These are phyloP conservation scores for Drosophila kanapiae DNA, from an alignment of 1,140 invertebrate species.

Conservation along the genomic window DNA sequence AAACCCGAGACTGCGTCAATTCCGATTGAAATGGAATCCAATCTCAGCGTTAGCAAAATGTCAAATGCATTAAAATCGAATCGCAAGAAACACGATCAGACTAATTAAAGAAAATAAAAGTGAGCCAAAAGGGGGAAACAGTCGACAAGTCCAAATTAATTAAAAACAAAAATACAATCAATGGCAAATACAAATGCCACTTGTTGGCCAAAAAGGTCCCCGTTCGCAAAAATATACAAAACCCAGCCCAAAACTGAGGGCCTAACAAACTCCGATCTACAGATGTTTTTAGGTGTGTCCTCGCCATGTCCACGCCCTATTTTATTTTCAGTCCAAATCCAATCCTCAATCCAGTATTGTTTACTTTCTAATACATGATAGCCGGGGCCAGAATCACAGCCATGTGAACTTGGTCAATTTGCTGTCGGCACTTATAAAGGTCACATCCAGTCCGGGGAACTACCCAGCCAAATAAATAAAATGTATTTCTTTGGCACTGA, in stretches of 20 bases:
- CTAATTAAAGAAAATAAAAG: constrained; percentile 67
- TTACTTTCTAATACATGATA: constrained; percentile 80
- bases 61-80: constrained; percentile 67
- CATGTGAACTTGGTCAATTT: constrained; percentile 75
- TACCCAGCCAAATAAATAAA: constrained; percentile 3
- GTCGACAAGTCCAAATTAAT: constrained; percentile 58
- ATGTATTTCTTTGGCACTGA: background rate
- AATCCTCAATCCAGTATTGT: constrained; percentile 38
- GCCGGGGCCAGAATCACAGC: constrained; percentile 46
- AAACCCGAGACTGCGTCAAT: constrained; percentile 40
- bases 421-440: constrained; percentile 56
- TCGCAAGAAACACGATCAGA: constrained; percentile 40
- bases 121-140: constrained; percentile 6
- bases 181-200: constrained; percentile 62
- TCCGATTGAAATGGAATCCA: constrained; percentile 15
- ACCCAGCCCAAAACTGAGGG: constrained; percentile 61
- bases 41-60: constrained; percentile 54
- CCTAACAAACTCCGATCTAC: constrained; percentile 21
- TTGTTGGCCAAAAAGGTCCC: constrained; percentile 55
- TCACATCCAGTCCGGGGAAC: constrained; percentile 33
- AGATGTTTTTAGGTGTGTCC: constrained; percentile 59
- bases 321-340: constrained; percentile 42
- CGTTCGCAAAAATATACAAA: background rate
- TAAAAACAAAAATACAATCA: constrained; percentile 63
- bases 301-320: constrained; percentile 33